These are phyloP conservation scores for Galeopsomyia nigrocyanea DNA, from an alignment of 2,888 invertebrate species.

Conservation along the genomic window DNA sequence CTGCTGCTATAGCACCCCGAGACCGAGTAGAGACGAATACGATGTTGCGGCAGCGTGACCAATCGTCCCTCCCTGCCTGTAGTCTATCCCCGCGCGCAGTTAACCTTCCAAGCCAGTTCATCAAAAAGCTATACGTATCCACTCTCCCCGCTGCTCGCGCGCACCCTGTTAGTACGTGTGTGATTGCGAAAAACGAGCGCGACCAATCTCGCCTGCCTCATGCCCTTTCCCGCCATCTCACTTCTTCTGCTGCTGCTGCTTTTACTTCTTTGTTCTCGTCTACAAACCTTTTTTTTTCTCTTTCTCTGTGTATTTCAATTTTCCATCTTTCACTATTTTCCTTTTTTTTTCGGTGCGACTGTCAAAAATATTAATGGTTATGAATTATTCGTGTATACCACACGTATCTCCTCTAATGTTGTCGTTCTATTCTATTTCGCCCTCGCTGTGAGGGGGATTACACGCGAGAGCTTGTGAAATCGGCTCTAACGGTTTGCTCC, in stretches of 20 bases:
- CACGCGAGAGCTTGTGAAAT: slow-evolving; percentile 3
- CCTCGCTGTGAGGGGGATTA: neutral
- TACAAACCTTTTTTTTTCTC: no score
- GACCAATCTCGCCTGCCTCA: slow-evolving; percentile 20
- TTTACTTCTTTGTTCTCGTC: no score
- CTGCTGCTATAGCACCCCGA: slow-evolving; percentile 24
- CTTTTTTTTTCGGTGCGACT: neutral
- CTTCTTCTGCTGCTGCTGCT: neutral
- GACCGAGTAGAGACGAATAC: slow-evolving; percentile 5
- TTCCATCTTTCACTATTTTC: neutral
- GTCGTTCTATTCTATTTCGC: no score
- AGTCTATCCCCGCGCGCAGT: neutral
- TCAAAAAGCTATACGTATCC: slow-evolving; percentile 30
- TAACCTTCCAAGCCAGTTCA: slow-evolving; percentile 17
- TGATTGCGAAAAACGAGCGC: slow-evolving; percentile 40
- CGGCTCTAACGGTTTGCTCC: neutral
- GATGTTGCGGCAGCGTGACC: slow-evolving; percentile 18
- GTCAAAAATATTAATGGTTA: slow-evolving; percentile 29
- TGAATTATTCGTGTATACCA: neutral
- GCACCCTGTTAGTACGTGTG: no score
- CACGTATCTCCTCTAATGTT: neutral
- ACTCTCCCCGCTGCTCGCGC: neutral
- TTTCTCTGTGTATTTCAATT: slow-evolving; percentile 1
- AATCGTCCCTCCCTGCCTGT: slow-evolving; percentile 14
- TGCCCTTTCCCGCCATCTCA: neutral